Conservation (phyloP, 2,113 vertebrate species). For the Colius striatus region DNA sequence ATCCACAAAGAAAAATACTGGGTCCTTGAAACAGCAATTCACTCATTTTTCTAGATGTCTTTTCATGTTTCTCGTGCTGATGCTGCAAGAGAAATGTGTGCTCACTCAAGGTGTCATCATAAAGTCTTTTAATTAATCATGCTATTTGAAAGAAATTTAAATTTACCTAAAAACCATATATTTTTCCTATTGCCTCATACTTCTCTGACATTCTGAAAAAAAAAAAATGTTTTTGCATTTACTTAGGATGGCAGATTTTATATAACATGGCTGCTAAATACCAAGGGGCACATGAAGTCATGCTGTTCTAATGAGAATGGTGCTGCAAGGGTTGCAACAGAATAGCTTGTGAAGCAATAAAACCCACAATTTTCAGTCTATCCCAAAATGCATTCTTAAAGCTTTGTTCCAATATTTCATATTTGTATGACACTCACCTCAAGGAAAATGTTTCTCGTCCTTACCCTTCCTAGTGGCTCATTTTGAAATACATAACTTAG, state of each 20-base stretch:
- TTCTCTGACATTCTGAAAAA: neutral
- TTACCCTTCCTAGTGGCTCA: constrained; percentile 21
- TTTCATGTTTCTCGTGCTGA: neutral
- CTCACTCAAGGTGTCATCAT: neutral
- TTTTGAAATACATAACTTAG: constrained; percentile 54
- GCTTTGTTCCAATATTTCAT: neutral
- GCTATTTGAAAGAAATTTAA: neutral
- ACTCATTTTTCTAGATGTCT: neutral
- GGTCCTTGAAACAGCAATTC: neutral
- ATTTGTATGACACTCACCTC: neutral
- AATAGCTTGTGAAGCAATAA: neutral
- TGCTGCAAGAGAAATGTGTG: neutral
- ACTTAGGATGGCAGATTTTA: neutral
- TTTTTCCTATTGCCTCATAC: neutral
- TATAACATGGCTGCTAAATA: neutral
- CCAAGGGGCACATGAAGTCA: neutral
- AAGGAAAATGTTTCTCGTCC: neutral
- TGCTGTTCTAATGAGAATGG: neutral
- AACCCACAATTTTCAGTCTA: neutral
- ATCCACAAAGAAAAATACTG: neutral
- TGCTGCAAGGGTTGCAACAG: neutral
- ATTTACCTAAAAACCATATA: neutral
- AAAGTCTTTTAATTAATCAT: neutral
- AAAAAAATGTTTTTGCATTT: neutral
- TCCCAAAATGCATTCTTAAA: neutral